Conservation (phyloP, 1,140 invertebrate genomes). For the Drosophila micromelanica region DNA sequence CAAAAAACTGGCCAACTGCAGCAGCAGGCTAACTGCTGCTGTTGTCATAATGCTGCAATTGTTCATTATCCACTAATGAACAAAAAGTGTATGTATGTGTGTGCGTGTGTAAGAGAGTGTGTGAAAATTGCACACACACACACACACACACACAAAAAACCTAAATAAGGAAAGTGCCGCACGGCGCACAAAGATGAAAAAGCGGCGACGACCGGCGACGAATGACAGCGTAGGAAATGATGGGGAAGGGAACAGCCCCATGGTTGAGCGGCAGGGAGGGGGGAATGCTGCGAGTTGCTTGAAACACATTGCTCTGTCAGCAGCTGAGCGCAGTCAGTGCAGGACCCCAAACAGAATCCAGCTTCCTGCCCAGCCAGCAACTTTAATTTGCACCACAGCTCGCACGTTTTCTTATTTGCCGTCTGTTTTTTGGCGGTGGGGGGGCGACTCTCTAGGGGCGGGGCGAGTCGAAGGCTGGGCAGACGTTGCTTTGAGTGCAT, state of each 20-base stretch:
- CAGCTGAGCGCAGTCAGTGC: slow-evolving; percentile 47
- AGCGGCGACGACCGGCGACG: slow-evolving; percentile 54
- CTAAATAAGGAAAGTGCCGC: slow-evolving; percentile 79
- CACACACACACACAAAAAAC: slow-evolving; percentile 77
- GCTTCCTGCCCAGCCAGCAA: slow-evolving; percentile 42
- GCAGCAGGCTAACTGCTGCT: slow-evolving; percentile 45
- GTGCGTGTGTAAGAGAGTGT: slow-evolving; percentile 57
- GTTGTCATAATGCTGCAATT: slow-evolving; percentile 82
- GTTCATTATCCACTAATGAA: slow-evolving; percentile 83
- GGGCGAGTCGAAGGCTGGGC: slow-evolving; percentile 35
- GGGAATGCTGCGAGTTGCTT: slow-evolving; percentile 34
- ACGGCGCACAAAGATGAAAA: slow-evolving; percentile 73
- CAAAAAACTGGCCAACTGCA: slow-evolving; percentile 74
- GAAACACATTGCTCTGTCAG: slow-evolving; percentile 69
- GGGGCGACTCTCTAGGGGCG: slow-evolving; percentile 26
- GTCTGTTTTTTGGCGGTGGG: slow-evolving; percentile 43
- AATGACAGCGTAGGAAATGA: slow-evolving; percentile 27
- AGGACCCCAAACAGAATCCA: slow-evolving; percentile 27
- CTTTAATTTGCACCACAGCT: slow-evolving; percentile 77
- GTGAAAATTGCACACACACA: slow-evolving; percentile 73
- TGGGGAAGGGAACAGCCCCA: background rate
- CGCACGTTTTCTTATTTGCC: slow-evolving; percentile 81
- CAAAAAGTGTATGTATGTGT: slow-evolving; percentile 65
- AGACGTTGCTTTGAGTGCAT: slow-evolving; percentile 81
- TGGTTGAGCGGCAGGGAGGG: background rate